These are phyloP conservation scores for Papilio glaucus DNA, from an alignment of 1,140 invertebrate genomes.

Conservation along the genomic window DNA sequence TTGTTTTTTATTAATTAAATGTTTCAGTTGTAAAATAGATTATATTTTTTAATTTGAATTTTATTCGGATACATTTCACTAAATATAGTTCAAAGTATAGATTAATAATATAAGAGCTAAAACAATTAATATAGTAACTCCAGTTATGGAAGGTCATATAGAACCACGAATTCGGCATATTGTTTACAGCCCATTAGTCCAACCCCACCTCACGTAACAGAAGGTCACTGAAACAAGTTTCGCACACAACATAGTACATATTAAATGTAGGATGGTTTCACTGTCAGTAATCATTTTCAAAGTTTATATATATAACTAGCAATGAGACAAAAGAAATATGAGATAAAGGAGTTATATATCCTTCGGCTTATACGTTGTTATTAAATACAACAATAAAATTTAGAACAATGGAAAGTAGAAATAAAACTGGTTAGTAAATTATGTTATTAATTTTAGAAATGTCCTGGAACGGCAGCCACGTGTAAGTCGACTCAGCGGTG, in stretches of 20 bases:
- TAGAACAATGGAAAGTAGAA: too few relatives aligned
- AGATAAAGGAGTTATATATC: not conserved
- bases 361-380: too few relatives aligned
- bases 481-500: too few relatives aligned
- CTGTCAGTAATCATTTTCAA: not conserved
- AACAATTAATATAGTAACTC: not conserved
- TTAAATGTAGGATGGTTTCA: not conserved
- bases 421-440: too few relatives aligned
- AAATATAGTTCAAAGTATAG: not conserved
- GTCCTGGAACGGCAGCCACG: too few relatives aligned
- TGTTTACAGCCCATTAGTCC: slow-evolving; percentile 18
- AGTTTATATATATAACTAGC: not conserved
- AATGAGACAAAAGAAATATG: not conserved
- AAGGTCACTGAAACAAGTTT: slow-evolving; percentile 10
- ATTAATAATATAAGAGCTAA: not conserved
- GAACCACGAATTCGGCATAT: slow-evolving; percentile 2
- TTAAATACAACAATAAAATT: too few relatives aligned
- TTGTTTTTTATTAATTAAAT: too few relatives aligned
- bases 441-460: too few relatives aligned
- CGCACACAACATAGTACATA: not conserved
- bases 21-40: too few relatives aligned
- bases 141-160: not conserved
- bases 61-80: too few relatives aligned
- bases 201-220: not conserved
- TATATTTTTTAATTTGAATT: too few relatives aligned